Conservation (phyloP, 2,888 invertebrate species). For the Serrognathus titanus region DNA sequence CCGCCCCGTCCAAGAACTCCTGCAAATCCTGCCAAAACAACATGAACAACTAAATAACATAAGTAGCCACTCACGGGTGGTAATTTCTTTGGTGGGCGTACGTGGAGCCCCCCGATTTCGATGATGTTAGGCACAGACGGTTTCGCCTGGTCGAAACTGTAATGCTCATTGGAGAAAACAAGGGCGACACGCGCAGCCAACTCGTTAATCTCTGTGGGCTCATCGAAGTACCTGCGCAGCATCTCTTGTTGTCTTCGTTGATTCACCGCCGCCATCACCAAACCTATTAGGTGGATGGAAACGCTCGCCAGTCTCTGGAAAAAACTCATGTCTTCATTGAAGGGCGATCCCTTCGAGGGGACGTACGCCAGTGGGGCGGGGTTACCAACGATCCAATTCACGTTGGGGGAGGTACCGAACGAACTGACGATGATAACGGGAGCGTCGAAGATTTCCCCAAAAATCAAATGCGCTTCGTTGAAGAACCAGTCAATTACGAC, state of each 20-base stretch:
- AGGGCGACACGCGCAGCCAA: not conserved
- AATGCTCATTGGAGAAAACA: not conserved
- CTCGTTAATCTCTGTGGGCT: not conserved
- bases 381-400: not conserved
- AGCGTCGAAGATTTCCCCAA: not conserved
- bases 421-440: not conserved
- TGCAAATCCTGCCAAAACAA: conserved; percentile 47
- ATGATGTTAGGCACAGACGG: not conserved
- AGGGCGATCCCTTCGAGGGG: not conserved
- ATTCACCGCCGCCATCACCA: not conserved
- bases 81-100: not conserved
- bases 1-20: conserved; percentile 51
- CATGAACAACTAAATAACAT: not conserved
- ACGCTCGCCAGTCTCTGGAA: not conserved
- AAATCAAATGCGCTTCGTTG: not conserved
- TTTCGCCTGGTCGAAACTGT: not conserved
- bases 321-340: not conserved
- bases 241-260: not conserved
- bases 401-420: not conserved
- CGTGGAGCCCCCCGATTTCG: not conserved
- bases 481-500: not conserved
- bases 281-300: not conserved
- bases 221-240: not conserved
- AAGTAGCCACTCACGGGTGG: not conserved
- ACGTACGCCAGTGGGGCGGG: not conserved